Percentiles rank a stretch among this genome's conserved stretches.
Evolutionary conservation across 2,797 vertebrate genomes (phyloP).

Genomic region (Gadopsis bispinosus): DNA sequence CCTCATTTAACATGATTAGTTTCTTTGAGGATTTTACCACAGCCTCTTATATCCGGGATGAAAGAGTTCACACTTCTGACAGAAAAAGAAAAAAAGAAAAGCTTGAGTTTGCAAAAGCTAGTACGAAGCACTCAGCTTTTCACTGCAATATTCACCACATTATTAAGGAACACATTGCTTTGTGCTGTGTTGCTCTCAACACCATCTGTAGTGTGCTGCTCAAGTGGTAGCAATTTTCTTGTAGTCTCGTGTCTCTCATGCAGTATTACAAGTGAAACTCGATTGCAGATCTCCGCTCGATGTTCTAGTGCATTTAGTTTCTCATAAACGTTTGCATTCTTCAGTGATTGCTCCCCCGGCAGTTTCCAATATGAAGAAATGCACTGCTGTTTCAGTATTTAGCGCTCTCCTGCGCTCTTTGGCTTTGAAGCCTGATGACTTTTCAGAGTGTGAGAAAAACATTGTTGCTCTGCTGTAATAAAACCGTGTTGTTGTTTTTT

Average conservation of each 20-base stretch:
- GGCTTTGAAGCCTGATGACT: slow-evolving; percentile 41
- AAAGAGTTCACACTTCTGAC: slow-evolving; percentile 76
- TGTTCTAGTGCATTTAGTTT: slow-evolving; percentile 84
- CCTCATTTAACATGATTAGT: slow-evolving; percentile 80
- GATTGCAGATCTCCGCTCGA: slow-evolving; percentile 80
- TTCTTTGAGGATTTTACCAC: slow-evolving; percentile 81
- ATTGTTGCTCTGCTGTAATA: slow-evolving; percentile 26
- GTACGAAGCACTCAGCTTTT: slow-evolving; percentile 61
- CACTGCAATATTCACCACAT: slow-evolving; percentile 74
- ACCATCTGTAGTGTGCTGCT: slow-evolving; percentile 73
- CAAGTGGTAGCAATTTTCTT: slow-evolving; percentile 80
- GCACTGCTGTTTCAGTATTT: slow-evolving; percentile 50
- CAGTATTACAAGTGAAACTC: slow-evolving; percentile 76
- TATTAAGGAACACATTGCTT: slow-evolving; percentile 78
- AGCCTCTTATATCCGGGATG: slow-evolving; percentile 75
- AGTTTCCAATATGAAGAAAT: slow-evolving; percentile 76
- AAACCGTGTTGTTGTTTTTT: slow-evolving; percentile 18
- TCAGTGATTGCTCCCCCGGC: slow-evolving; percentile 80
- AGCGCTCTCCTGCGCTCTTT: slow-evolving; percentile 35
- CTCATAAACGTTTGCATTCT: slow-evolving; percentile 85
- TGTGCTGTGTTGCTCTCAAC: slow-evolving; percentile 71
- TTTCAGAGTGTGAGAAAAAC: slow-evolving; percentile 41
- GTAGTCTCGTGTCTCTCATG: slow-evolving; percentile 66
- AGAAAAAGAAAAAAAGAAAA: slow-evolving; percentile 38
- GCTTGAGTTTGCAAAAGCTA: slow-evolving; percentile 66